Base-by-base conservation (phyloP, 1,140 invertebrate species). In the Hermetia illucens region DNA sequence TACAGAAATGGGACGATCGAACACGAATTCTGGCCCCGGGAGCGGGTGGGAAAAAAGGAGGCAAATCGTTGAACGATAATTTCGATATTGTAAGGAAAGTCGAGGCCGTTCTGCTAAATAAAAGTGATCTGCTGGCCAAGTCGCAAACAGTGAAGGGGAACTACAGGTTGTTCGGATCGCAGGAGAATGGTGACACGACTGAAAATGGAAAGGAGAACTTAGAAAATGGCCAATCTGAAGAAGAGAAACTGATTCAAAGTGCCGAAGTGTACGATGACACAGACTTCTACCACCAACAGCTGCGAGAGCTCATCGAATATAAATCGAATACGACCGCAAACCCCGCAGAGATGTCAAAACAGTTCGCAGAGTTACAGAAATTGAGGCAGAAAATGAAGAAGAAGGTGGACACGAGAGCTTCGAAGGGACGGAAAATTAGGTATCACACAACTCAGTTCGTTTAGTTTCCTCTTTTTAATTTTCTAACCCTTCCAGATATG, bases 281-380 rank as follows among this genome's bases (percentile, higher is more conserved):
- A 58, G 93, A 98, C 60, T 98, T 96, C 58, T 97, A 97, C 65
- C 89, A 95, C 61, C 83, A 91, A 52, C 58, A 95, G 16, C 62
- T 98, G 18, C 66, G 88, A 41, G 90, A 96, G 55, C 64, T 96
- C 12, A 93, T 98, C 45, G 88, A 96, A 57, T 77, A 77, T 36
- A 94, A 93, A 66, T 81, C 85, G 5, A 68, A 75, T 17, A 77
- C 83, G 49, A 68, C 84, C 5, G 77, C 75, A 9, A 88, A 92
- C 69, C 82, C 88, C 37, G 70, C 79, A 42, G 75, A 84, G 49
- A 61, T 87, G 3, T 75, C 81, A 53, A 70, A 80, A 45, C 83
- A 90, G 50, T 94, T 85, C 79, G 74, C 92, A 30, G 77, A 93
- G 49, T 66, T 97, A 34, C 90, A 96, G 54, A 92, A 85, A 61